Percentiles rank a stretch among this genome's conserved stretches.
These are phyloP conservation scores for Melanotaenia duboulayi DNA, from an alignment of 2,113 vertebrate species.

Conservation along the genomic window DNA sequence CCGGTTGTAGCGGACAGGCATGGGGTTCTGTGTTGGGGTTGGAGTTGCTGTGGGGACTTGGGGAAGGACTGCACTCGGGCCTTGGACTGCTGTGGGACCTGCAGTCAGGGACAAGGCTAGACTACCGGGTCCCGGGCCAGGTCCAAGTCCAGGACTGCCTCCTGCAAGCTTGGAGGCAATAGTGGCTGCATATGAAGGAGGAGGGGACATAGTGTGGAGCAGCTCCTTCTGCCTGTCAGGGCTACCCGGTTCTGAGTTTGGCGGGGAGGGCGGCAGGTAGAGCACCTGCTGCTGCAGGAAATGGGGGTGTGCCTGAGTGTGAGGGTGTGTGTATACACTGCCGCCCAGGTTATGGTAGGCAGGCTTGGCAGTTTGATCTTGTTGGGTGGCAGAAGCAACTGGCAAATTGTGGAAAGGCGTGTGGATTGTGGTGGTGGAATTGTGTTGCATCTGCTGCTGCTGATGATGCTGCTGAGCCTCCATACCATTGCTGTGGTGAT, in stretches of 20 bases:
- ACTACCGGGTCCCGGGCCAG: conserved; percentile 67
- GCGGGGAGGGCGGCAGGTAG: conserved; percentile 96
- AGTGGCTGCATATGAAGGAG: conserved; percentile 95
- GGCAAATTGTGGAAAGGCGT: conserved; percentile 72
- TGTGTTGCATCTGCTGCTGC: conserved; percentile 61
- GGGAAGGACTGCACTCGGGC: conserved; percentile 73
- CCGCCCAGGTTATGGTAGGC: conserved; percentile 86
- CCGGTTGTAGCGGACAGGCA: conserved; percentile 92
- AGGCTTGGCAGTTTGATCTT: conserved; percentile 89
- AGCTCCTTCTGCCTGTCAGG: conserved; percentile 96
- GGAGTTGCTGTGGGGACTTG: conserved; percentile 47
- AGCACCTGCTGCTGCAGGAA: conserved; percentile 89
- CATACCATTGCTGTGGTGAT: conserved; percentile 83
- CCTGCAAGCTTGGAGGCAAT: conserved; percentile 95
- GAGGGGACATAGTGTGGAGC: conserved; percentile 94
- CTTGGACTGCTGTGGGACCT: conserved; percentile 40
- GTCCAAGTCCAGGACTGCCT: conserved; percentile 71
- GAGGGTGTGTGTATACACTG: conserved; percentile 77
- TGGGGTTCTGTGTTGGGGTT: conserved; percentile 71
- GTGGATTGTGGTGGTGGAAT: conserved; percentile 60
- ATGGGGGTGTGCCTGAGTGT: conserved; percentile 63
- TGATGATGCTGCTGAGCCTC: conserved; percentile 63
- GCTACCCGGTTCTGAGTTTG: conserved; percentile 96
- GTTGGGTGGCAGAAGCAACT: conserved; percentile 79
- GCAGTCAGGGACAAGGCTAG: conserved; percentile 54